These are phyloP conservation scores for Caenorhabditis sp. DNA, from an alignment of 2,888 invertebrate genomes.

Conservation along the genomic window DNA sequence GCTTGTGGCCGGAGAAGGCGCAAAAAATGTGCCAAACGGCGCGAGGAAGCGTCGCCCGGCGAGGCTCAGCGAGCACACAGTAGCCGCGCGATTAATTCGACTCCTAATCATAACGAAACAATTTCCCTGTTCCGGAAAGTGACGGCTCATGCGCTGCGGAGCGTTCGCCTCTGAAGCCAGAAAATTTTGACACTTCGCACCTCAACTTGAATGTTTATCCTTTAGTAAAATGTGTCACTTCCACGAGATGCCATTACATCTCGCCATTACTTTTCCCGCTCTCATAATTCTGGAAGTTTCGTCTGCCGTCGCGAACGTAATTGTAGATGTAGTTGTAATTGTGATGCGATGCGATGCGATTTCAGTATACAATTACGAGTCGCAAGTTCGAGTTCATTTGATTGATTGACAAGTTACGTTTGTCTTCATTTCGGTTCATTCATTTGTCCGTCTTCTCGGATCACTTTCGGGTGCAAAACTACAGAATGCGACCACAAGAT, in stretches of 20 bases:
- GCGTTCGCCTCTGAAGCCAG: background rate
- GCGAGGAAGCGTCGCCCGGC: background rate
- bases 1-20: constrained; percentile 43
- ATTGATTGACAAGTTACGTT: constrained; percentile 52
- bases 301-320: background rate
- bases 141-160: constrained; percentile 19
- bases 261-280: constrained; percentile 23
- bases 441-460: background rate
- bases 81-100: constrained; percentile 42
- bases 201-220: constrained; percentile 5
- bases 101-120: constrained; percentile 52
- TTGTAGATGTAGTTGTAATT: constrained; percentile 18
- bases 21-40: constrained; percentile 26
- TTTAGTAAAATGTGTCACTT: constrained; percentile 13
- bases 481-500: constrained; percentile 2
- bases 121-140: constrained; percentile 55
- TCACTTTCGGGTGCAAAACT: constrained; percentile 41
- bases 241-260: constrained; percentile 17
- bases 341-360: constrained; percentile 26
- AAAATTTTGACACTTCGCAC: constrained; percentile 22
- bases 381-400: constrained; percentile 38
- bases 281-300: constrained; percentile 4
- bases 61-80: constrained; percentile 12
- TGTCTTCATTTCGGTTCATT: background rate
- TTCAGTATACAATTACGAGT: constrained; percentile 49